Evolutionary conservation across 2,888 invertebrate species (phyloP), one percentile per base, ranked within the genome.

Genomic region (Dryadula phaetusa): DNA sequence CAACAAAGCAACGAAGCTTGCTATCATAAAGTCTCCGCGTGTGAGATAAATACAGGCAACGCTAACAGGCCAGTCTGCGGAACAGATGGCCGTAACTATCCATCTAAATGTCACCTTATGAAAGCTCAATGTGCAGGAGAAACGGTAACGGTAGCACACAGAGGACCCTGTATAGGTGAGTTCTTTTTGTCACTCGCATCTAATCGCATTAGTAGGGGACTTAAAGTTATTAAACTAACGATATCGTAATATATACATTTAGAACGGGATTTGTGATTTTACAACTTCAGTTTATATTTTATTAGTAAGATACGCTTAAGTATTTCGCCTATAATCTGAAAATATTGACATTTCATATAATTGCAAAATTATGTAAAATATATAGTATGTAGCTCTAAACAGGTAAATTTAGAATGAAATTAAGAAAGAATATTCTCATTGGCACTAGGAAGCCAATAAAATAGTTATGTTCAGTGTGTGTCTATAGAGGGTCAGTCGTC

Each of bases 81-180:
- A 49, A 95, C 95, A 28, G 97, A 98, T 83, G 96, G 96, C 16
- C 93, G 95, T 72, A 97, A 97, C 28, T 98, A 98, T 90, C 93
- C 95, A 49, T 95, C 96, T 70, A 94, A 95, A 72, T 98, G 98
- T 82, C 96, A 96, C 74, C 93, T 98, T 73, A 93, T 96, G 79
- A 93, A 94, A 74, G 95, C 95, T 28, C 96, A 96, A 81, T 98
- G 98, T 82, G 93, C 94, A 73, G 95, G 96, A n/a, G 93, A 94
- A 77, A 94, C 95, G 66, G 94, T 97, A 54, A 94, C 95, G 64
- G 90, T 97, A 66, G 95, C 95, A 73, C 95, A 96, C 81, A 94
- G 94, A 70, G 97, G 97, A 58, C 94, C 95, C 44, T 97, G 97
- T 82, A 93, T 94, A 84, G 96, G 96, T 95, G 88, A 93, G 85